Base-by-base conservation (phyloP, 1,140 invertebrate genomes). In the Brachionus rotundiformis region DNA sequence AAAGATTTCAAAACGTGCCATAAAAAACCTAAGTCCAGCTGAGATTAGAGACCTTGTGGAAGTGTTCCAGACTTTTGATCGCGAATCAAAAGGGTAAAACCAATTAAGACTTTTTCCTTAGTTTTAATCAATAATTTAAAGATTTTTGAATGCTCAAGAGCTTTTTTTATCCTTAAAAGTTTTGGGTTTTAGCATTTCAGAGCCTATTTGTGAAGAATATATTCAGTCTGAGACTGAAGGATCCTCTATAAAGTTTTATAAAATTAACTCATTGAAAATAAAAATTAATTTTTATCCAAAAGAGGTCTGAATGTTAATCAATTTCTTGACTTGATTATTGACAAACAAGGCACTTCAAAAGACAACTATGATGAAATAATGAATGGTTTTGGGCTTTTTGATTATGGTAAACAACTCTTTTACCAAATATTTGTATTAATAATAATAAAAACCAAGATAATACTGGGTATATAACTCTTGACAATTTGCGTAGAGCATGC, bases 301-400 rank as follows among this genome's bases (percentile, higher is more conserved):
- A 87, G 86, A 33, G 83, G 84, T 49, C 82, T 87, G 19, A 83
- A 85, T 82, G 86, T 88, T 81, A 85, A 85, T 82, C 86, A 87
- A 68, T 88, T 86, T 84, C 79, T 88, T 13, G 86, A 87, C 77
- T 85, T 85, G n/a, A 84, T 88, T 1, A 86, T 88, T 27, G 86
- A 86, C 82, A 83, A 84, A 83, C 87, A 88, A 77, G 86, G 84
- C n/a, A 85, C 87, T 71, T 83, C 85, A 0, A 82, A 85, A 81
- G 87, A 88, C 82, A 84, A 85, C 10, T 85, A 86, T 83, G 86
- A 86, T 82, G 87, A 88, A 82, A 88, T 88, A 80, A 77, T 86
- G 8, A 85, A 87, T 65, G 87, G 86, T 27, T 88, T 88, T 82
- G 83, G 85, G 82, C 84, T 87, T 84, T 86, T 88, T 84, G 87